A percentile compares a stretch with the other conserved stretches of the same genome.
Evolutionary conservation across 2,113 vertebrate genomes (phyloP).

Genomic region (Hippocampus mohnikei): DNA sequence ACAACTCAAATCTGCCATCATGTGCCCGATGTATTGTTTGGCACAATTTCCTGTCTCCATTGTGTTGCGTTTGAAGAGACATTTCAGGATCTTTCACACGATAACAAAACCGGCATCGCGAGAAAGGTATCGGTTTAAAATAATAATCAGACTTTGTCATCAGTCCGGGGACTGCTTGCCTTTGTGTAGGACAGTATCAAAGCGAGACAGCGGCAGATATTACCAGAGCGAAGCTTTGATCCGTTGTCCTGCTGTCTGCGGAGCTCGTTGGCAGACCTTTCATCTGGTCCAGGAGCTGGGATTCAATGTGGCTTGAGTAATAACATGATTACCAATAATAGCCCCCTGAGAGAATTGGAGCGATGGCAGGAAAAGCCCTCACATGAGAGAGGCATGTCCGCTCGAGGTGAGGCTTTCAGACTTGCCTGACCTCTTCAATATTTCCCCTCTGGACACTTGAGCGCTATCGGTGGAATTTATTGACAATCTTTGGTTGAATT

Average conservation of each 20-base stretch:
- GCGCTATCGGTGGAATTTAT: not conserved
- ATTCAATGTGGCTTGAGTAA: conserved; percentile 56
- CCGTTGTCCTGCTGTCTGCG: conserved; percentile 54
- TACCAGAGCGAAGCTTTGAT: conserved; percentile 61
- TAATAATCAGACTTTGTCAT: conserved; percentile 62
- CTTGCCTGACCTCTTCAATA: not conserved
- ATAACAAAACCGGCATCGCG: conserved; percentile 35
- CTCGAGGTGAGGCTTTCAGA: not conserved
- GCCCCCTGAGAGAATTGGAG: conserved; percentile 46
- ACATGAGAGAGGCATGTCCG: not conserved
- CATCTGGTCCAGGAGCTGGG: conserved; percentile 54
- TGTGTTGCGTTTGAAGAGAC: not conserved
- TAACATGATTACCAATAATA: conserved; percentile 69
- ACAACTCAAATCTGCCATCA: no score
- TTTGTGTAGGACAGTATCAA: conserved; percentile 66
- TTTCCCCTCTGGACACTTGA: not conserved
- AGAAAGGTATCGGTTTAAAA: conserved; percentile 50
- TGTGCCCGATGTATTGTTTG: not conserved
- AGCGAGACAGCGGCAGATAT: conserved; percentile 47
- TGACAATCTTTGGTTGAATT: not conserved
- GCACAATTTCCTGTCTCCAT: not conserved
- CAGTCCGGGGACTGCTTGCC: conserved; percentile 31
- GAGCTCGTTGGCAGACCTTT: conserved; percentile 55
- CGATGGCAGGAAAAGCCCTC: not conserved
- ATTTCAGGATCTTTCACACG: conserved; percentile 27